Conservation (phyloP, 2,888 invertebrate genomes). For the Orthonevra nobilis region DNA sequence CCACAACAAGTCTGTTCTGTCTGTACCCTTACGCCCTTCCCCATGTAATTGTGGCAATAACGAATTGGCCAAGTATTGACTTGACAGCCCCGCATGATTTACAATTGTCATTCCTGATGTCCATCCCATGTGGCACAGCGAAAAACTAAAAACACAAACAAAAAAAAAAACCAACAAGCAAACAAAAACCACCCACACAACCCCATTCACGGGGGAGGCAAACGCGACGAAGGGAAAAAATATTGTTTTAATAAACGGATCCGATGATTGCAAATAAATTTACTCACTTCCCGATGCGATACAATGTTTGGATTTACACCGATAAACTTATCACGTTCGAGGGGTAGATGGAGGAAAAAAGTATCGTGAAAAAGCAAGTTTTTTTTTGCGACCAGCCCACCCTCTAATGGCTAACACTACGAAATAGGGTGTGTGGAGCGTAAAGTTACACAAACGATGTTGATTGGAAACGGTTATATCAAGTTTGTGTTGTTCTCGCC, state of each 20-base stretch:
- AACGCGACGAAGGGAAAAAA: neutral
- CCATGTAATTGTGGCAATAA: constrained; percentile 22
- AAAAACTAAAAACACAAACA: too few species aligned
- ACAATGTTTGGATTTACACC: constrained; percentile 46
- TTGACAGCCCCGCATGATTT: constrained; percentile 59
- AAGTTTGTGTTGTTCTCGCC: constrained; percentile 45
- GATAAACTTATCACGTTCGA: constrained; percentile 30
- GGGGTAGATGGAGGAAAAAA: neutral
- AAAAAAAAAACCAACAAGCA: constrained; percentile 24
- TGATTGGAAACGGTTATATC: constrained; percentile 63
- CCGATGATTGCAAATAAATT: constrained; percentile 53
- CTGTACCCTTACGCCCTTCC: neutral
- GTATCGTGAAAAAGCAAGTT: constrained; percentile 23
- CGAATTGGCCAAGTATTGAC: constrained; percentile 40
- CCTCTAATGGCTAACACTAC: neutral
- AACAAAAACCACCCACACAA: neutral
- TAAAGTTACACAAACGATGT: constrained; percentile 46
- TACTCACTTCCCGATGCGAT: constrained; percentile 30
- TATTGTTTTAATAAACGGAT: constrained; percentile 54
- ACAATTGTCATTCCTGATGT: constrained; percentile 62
- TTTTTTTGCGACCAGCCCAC: neutral
- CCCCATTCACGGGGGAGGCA: neutral
- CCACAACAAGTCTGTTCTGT: constrained; percentile 22
- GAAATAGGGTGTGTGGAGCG: neutral
- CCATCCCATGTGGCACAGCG: constrained; percentile 12